Percentiles rank a stretch among this genome's conserved stretches.
phyloP scores from a whole-genome alignment of 2,113 vertebrate species.

The Sturnus vulgaris region DNA sequence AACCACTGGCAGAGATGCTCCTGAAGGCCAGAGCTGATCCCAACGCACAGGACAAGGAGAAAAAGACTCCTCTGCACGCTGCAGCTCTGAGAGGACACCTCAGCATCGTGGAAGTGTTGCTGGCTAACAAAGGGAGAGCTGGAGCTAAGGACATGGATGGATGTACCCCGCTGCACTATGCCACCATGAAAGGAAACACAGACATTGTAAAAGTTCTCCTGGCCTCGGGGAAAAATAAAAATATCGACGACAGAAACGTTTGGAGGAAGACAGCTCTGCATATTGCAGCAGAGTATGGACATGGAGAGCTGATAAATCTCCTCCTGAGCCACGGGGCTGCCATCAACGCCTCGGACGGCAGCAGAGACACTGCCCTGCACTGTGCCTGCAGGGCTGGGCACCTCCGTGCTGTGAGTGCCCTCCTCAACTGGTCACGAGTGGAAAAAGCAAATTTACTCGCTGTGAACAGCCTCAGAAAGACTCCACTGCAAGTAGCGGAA shows the following conservation, averaged over 20 bases:
- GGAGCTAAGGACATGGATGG: conserved; percentile 78
- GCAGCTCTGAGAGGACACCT: conserved; percentile 67
- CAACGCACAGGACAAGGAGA: conserved; percentile 72
- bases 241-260: conserved; percentile 70
- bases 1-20: conserved; percentile 64
- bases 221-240: conserved; percentile 60
- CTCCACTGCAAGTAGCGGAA: conserved; percentile 73
- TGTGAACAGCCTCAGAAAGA: conserved; percentile 75
- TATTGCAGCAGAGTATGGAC: conserved; percentile 67
- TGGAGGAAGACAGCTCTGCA: conserved; percentile 78
- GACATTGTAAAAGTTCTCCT: conserved; percentile 53
- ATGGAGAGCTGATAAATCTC: conserved; percentile 48
- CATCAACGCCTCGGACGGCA: conserved; percentile 72
- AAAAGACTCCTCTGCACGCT: conserved; percentile 74
- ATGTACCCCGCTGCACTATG: conserved; percentile 73
- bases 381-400: conserved; percentile 71
- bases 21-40: conserved; percentile 65
- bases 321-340: conserved; percentile 66
- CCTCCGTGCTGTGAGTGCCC: conserved; percentile 31
- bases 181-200: conserved; percentile 59
- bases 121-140: conserved; percentile 65
- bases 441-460: conserved; percentile 68
- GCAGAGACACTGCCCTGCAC: conserved; percentile 77
- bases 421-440: conserved; percentile 63
- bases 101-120: conserved; percentile 15